Percentiles rank a stretch among this genome's conserved stretches.
Evolutionary conservation across 37 sponge, comb jelly and placozoan genomes (phyloP).

Genomic region (Amphimedon queenslandica): DNA sequence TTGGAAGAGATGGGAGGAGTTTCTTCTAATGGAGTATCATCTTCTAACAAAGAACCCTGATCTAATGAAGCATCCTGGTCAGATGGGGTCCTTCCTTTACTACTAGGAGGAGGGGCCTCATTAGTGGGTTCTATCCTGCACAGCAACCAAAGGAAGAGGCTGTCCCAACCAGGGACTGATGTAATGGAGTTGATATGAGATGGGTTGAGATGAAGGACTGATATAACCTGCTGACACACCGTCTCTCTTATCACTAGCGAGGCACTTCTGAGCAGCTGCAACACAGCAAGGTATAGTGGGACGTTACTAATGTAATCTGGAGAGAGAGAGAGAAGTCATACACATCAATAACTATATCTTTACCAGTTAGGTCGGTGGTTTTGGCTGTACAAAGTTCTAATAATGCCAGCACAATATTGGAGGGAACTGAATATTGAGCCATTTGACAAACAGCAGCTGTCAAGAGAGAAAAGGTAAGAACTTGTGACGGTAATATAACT

Average conservation of each 20-base stretch:
- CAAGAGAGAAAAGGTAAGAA: too few species aligned
- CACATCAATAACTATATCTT: constrained; percentile 1
- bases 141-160: constrained; percentile 62
- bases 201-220: constrained; percentile 64
- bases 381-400: constrained; percentile 58
- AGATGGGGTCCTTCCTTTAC: background rate
- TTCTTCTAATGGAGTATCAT: too few species aligned
- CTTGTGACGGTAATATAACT: too few species aligned
- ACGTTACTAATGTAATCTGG: constrained; percentile 63
- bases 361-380: constrained; percentile 42
- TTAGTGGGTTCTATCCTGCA: background rate
- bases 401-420: constrained; percentile 45
- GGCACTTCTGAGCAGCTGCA: constrained; percentile 48
- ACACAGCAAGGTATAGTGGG: constrained; percentile 25
- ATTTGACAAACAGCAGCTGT: constrained; percentile 43
- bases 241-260: constrained; percentile 36
- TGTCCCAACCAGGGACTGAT: constrained; percentile 53
- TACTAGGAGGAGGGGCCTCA: background rate
- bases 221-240: constrained; percentile 57
- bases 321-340: background rate
- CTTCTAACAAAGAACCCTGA: background rate
- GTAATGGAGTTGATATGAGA: constrained; percentile 39
- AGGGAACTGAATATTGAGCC: constrained; percentile 51
- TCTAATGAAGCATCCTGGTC: background rate
- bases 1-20: background rate